Evolutionary conservation across 1,140 invertebrate genomes (phyloP).

Genomic region (Drosophila bipectinata): DNA sequence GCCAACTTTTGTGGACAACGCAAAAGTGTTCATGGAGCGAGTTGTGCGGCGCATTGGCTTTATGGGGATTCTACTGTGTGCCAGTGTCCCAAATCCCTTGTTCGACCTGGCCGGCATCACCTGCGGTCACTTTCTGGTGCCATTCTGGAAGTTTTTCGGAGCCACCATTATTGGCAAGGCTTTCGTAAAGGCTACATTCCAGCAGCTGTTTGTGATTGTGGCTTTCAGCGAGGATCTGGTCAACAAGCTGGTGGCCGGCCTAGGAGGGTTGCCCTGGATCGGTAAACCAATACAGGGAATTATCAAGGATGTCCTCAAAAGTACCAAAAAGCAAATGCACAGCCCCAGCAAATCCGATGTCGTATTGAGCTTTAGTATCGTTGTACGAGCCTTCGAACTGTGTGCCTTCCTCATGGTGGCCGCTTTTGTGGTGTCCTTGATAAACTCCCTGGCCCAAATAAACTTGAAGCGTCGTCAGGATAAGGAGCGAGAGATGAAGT

Average conservation of each 20-base stretch:
- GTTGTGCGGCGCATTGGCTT: constrained; percentile 97
- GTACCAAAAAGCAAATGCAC: constrained; percentile 95
- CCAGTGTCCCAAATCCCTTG: constrained; percentile 98
- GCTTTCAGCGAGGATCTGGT: constrained; percentile 96
- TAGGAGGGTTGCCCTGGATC: constrained; percentile 90
- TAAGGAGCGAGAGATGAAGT: constrained; percentile 36
- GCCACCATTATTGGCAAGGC: constrained; percentile 99
- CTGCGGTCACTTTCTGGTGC: constrained; percentile 99
- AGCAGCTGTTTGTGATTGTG: constrained; percentile 98
- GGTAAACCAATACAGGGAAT: constrained; percentile 93
- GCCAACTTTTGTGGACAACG: constrained; percentile 86
- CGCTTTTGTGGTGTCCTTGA: constrained; percentile 97
- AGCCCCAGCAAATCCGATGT: constrained; percentile 51
- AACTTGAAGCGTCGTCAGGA: constrained; percentile 91
- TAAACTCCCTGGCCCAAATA: constrained; percentile 98
- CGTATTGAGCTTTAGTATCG: constrained; percentile 83
- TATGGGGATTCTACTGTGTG: constrained; percentile 97
- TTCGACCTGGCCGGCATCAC: constrained; percentile 99
- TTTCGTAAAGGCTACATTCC: constrained; percentile 99
- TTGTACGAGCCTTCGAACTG: constrained; percentile 95
- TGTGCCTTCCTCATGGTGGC: constrained; percentile 95
- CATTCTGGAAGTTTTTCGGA: constrained; percentile 99
- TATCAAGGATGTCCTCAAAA: constrained; percentile 92
- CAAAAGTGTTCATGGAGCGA: constrained; percentile 94
- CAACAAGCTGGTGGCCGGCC: constrained; percentile 89